A percentile compares a stretch with the other conserved stretches of the same genome.
Evolutionary conservation across 2,113 vertebrate species (phyloP).

Genomic region (Hyaena hyaena): DNA sequence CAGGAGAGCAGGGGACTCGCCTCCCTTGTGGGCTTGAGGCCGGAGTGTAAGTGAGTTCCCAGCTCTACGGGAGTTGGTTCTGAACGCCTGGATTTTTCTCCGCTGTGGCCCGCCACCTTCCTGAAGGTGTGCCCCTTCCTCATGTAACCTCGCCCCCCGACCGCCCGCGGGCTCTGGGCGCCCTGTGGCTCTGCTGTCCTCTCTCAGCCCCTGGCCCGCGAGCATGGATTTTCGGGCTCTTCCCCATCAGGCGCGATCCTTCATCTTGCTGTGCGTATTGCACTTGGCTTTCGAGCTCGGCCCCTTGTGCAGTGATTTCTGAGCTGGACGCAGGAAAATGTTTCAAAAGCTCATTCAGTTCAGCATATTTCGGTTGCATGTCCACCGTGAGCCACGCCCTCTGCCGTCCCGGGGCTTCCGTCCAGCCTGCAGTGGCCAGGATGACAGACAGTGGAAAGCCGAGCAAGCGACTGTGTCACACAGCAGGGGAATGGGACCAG

Average conservation of each 20-base stretch:
- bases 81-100: too few species aligned
- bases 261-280: neutral
- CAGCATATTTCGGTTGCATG: rapidly evolving
- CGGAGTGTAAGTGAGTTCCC: neutral
- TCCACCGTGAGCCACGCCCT: neutral
- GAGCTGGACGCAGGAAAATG: neutral
- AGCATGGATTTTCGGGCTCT: neutral
- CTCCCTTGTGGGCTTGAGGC: neutral
- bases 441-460: neutral
- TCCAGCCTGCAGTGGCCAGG: neutral
- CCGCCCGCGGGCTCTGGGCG: neutral
- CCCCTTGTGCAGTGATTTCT: neutral
- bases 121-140: neutral
- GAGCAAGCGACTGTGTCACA: neutral
- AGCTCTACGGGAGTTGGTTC: neutral
- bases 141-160: neutral
- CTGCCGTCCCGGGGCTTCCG: rapidly evolving
- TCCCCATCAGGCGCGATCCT: neutral
- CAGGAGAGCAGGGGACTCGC: rapidly evolving
- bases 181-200: neutral
- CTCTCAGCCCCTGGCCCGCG: neutral
- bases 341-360: rapidly evolving
- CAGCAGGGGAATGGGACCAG: neutral
- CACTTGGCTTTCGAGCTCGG: neutral
- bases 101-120: rapidly evolving